Evolutionary conservation across 2,888 invertebrate species (phyloP), one percentile per base, ranked within the genome.

Genomic region (Yponomeuta malinellus): DNA sequence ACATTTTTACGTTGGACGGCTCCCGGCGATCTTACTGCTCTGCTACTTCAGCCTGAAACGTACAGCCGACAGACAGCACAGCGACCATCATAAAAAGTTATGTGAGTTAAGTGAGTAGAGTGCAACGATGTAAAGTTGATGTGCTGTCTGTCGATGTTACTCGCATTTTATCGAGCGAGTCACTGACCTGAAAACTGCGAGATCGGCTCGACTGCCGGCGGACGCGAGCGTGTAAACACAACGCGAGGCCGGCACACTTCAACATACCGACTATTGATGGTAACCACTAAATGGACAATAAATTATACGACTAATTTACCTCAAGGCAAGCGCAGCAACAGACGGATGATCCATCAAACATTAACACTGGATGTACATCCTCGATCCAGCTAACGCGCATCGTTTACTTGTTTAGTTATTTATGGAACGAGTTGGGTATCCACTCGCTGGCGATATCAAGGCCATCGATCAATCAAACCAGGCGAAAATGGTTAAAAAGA

Each of bases 271-370:
- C 52, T 5, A 59, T 59, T 15, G 52, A 52, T 52, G 6, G 52
- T 59, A 59, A 5, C 52, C 52, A 59, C 52, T 15, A 59, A 59
- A 59, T 59, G 3, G 52, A 59, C 52, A 59, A 59, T 59, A 59
- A 2, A 5, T 12, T 15, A 59, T 15, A 59, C 52, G 52, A 59
- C 15, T 59, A 59, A 59, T 15, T 59, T 59, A 15, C 52, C 52
- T 59, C 52, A 59, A 59, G 52, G 52, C 4, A 59, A 59, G 52
- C 52, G 52, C 52, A 15, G 52, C 52, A 2, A 59, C 52, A 59
- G 52, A 59, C 52, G 33, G 65, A 63, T 63, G 48, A 70, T 63
- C 64, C 64, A 70, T 63, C 70, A 63, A 59, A 59, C 15, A 48
- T 52, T 33, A 48, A 33, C 48, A 59, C 43, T 15, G 15, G 52